Percentiles rank a stretch among this genome's conserved stretches.
These are phyloP conservation scores for Propithecus coquereli DNA, from an alignment of 2,113 vertebrate species.

Conservation along the genomic window DNA sequence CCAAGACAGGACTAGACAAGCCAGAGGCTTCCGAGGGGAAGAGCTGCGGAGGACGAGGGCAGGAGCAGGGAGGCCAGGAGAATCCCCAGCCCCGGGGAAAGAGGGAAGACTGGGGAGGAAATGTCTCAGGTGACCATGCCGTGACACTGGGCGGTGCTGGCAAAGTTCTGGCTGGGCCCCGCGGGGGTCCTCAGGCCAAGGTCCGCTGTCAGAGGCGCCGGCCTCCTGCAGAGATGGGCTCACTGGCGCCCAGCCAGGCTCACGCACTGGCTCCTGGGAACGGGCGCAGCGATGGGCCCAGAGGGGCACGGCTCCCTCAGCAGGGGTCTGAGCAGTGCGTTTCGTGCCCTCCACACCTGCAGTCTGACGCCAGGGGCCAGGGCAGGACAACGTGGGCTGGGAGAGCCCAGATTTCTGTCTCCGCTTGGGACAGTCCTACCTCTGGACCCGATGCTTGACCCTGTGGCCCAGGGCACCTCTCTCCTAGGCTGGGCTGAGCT, in stretches of 20 bases:
- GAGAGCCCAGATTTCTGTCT: not conserved
- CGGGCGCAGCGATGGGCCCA: rapidly evolving
- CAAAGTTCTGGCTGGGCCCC: not conserved
- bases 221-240: not conserved
- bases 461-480: not conserved
- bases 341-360: not conserved
- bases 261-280: not conserved
- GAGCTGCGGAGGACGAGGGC: not conserved
- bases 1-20: rapidly evolving
- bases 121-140: not conserved
- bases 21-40: not conserved
- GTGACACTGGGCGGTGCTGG: not conserved
- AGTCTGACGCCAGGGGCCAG: not conserved
- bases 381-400: not conserved
- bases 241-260: rapidly evolving
- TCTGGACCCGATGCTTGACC: not conserved
- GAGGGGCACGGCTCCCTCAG: not conserved
- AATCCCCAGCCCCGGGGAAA: not conserved
- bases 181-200: no score
- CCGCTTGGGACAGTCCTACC: not conserved
- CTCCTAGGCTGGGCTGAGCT: not conserved
- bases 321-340: not conserved
- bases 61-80: not conserved
- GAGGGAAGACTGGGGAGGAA: not conserved
- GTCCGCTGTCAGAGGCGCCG: rapidly evolving